A percentile compares a stretch with the other conserved stretches of the same genome.
These are phyloP conservation scores for Drosophila ambigua DNA, from an alignment of 1,140 invertebrate genomes.

Conservation along the genomic window DNA sequence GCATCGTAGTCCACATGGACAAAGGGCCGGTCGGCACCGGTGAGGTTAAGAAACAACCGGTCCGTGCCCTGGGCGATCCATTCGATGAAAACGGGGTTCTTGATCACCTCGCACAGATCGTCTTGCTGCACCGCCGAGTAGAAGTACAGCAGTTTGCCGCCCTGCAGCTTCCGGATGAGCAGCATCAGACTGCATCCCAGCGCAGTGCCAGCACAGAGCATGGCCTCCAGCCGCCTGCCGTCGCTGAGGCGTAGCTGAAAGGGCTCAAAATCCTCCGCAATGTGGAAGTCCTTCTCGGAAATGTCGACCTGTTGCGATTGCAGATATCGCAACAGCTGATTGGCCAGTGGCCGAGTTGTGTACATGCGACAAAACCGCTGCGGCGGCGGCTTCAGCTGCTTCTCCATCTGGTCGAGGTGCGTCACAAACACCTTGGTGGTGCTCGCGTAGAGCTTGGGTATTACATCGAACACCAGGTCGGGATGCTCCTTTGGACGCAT, in stretches of 20 bases:
- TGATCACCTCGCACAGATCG: conserved; percentile 40
- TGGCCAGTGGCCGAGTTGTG: conserved; percentile 49
- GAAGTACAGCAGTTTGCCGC: conserved; percentile 48
- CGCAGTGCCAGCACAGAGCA: conserved; percentile 58
- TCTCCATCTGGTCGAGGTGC: conserved; percentile 30
- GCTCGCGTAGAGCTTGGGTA: conserved; percentile 59
- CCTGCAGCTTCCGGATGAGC: conserved; percentile 38
- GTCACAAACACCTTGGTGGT: conserved; percentile 59
- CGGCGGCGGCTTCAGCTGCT: conserved; percentile 40
- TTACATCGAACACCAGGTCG: conserved; percentile 53
- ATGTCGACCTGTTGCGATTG: conserved; percentile 12
- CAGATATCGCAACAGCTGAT: conserved; percentile 43
- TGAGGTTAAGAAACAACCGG: conserved; percentile 52
- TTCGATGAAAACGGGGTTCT: conserved; percentile 31
- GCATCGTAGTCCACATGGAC: conserved; percentile 46
- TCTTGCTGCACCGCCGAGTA: conserved; percentile 64
- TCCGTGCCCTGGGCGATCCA: conserved; percentile 62
- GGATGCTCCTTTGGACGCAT: conserved; percentile 62
- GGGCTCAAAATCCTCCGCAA: conserved; percentile 43
- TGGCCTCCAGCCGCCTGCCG: conserved; percentile 53
- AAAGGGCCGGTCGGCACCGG: conserved; percentile 25
- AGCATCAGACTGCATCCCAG: conserved; percentile 45
- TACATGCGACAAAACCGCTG: conserved; percentile 65
- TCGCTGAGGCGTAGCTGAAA: conserved; percentile 46
- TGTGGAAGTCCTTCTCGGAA: conserved; percentile 39